Percentiles rank a stretch among this genome's conserved stretches.
Evolutionary conservation across 2,888 invertebrate species (phyloP).

Genomic region (Mythimna pallens): DNA sequence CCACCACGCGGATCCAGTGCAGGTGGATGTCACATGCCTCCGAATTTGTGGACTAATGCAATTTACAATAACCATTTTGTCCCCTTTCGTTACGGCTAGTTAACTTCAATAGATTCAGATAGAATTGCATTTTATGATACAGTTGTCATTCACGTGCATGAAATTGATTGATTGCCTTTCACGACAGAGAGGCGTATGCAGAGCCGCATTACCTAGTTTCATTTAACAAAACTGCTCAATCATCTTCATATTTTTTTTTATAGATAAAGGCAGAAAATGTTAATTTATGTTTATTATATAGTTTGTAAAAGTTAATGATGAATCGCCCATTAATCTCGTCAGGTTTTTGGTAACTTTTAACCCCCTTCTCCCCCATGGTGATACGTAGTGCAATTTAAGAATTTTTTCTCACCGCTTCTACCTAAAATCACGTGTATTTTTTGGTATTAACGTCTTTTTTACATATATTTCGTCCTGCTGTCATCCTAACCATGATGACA

Average conservation of each 20-base stretch:
- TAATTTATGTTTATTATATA: neutral
- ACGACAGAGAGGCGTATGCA: neutral
- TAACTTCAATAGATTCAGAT: conserved; percentile 35
- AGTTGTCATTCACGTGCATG: conserved; percentile 23
- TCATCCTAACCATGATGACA: too few relatives aligned
- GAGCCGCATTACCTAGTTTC: neutral
- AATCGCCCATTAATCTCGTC: too few relatives aligned
- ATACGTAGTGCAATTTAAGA: too few relatives aligned
- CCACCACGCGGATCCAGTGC: too few relatives aligned
- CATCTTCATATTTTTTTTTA: neutral
- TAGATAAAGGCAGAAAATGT: neutral
- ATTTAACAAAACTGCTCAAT: neutral
- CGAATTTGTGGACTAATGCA: too few relatives aligned
- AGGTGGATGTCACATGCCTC: too few relatives aligned
- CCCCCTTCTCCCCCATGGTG: too few relatives aligned
- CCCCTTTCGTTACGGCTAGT: conserved; percentile 40
- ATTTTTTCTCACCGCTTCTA: too few relatives aligned
- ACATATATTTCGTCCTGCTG: too few relatives aligned
- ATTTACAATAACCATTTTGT: conserved; percentile 23
- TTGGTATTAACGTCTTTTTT: too few relatives aligned
- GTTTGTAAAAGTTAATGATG: neutral
- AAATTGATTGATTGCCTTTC: conserved; percentile 24
- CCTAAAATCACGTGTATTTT: too few relatives aligned
- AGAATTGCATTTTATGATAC: conserved; percentile 22
- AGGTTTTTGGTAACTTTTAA: too few relatives aligned